Conservation (phyloP, 1,140 invertebrate species). For the Papilio dardanus region DNA sequence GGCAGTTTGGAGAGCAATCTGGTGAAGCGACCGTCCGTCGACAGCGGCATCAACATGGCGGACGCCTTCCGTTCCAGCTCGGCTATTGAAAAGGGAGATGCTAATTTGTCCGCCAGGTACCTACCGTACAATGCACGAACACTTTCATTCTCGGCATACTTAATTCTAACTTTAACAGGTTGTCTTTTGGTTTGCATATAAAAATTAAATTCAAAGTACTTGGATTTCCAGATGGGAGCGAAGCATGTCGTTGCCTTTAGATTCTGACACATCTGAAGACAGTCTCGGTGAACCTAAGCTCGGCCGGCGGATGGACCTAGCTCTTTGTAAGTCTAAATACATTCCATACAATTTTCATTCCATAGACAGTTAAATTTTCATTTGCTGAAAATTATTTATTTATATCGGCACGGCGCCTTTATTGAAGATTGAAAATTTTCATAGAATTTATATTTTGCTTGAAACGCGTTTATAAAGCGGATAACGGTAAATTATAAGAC, state of each 20-base stretch:
- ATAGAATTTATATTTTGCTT: slow-evolving; percentile 50
- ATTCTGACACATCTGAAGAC: slow-evolving; percentile 81
- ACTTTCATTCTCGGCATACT: not conserved
- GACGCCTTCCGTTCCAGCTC: slow-evolving; percentile 74
- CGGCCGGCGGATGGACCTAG: slow-evolving; percentile 86
- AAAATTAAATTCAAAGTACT: not conserved
- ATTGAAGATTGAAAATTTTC: slow-evolving; percentile 56
- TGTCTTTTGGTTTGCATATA: not conserved
- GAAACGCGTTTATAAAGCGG: slow-evolving; percentile 46
- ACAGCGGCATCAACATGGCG: slow-evolving; percentile 92
- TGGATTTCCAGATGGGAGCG: slow-evolving; percentile 83
- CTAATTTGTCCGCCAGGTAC: slow-evolving; percentile 63
- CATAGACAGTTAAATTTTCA: slow-evolving; percentile 74
- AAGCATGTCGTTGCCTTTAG: slow-evolving; percentile 86
- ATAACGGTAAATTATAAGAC: slow-evolving; percentile 49
- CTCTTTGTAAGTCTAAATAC: slow-evolving; percentile 85
- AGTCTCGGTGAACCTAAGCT: slow-evolving; percentile 80
- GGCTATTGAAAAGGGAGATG: slow-evolving; percentile 66
- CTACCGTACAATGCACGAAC: not conserved
- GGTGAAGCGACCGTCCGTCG: slow-evolving; percentile 91
- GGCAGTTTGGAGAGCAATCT: slow-evolving; percentile 81
- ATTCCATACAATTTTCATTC: slow-evolving; percentile 44
- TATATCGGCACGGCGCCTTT: slow-evolving; percentile 76
- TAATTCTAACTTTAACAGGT: not conserved
- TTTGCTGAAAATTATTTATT: slow-evolving; percentile 79